A percentile compares a stretch with the other conserved stretches of the same genome.
These are phyloP conservation scores for Cryptomyrus ogoouensis DNA, from an alignment of 2,113 vertebrate genomes.

Conservation along the genomic window DNA sequence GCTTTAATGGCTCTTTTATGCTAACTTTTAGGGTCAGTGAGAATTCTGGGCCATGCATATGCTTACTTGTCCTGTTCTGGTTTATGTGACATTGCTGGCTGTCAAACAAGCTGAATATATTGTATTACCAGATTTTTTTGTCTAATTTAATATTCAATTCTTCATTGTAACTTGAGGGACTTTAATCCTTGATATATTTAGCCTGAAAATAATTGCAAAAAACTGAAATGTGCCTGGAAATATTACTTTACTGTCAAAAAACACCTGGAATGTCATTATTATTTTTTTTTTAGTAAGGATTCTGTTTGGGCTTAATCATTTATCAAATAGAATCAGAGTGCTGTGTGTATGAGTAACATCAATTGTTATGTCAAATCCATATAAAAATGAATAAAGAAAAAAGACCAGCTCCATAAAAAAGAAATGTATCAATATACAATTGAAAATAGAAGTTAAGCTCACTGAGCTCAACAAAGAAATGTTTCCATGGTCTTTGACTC, in stretches of 20 bases:
- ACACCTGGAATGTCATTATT: not conserved
- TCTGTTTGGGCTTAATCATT: not conserved
- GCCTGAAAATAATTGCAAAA: not conserved
- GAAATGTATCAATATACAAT: conserved; percentile 40
- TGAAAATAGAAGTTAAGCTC: conserved; percentile 35
- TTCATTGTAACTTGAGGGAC: not conserved
- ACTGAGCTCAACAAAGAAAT: conserved; percentile 59
- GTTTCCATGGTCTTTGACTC: conserved; percentile 53
- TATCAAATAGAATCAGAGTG: not conserved
- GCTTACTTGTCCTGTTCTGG: not conserved
- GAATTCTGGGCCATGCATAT: not conserved
- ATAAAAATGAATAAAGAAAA: not conserved
- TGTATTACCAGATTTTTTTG: not conserved
- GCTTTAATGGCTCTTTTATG: not conserved
- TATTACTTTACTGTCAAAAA: not conserved
- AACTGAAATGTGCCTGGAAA: not conserved
- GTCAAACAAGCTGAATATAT: not conserved
- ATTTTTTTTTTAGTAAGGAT: not conserved
- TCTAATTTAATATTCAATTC: not conserved
- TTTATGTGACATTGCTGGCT: not conserved
- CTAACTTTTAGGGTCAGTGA: not conserved
- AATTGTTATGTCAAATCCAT: not conserved
- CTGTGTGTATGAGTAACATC: not conserved
- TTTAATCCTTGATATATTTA: not conserved
- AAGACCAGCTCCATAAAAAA: conserved; percentile 28